Evolutionary conservation across 2,113 vertebrate genomes (phyloP).

Genomic region (Hymenochirus boettgeri): DNA sequence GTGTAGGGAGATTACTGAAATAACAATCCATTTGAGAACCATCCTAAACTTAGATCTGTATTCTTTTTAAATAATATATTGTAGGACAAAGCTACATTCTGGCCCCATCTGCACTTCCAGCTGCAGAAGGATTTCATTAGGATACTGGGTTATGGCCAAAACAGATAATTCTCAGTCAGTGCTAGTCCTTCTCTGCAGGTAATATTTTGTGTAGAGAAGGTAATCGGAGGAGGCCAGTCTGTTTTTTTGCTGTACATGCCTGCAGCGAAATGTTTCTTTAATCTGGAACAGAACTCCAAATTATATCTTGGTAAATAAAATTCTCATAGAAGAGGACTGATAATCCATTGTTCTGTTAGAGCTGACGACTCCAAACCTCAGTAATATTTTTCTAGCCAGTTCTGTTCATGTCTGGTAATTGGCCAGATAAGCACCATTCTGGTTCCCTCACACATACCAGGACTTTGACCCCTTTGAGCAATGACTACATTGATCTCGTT

Average conservation of each 20-base stretch:
- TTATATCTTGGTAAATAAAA: slow-evolving; percentile 1
- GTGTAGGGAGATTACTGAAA: slow-evolving; percentile 9
- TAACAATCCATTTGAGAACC: slow-evolving; percentile 20
- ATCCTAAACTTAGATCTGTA: slow-evolving; percentile 21
- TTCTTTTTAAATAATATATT: slow-evolving; percentile 27
- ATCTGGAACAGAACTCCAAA: slow-evolving; percentile 33
- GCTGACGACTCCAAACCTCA: background rate
- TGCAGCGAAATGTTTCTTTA: slow-evolving; percentile 28
- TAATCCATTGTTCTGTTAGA: slow-evolving; percentile 1
- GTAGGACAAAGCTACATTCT: slow-evolving; percentile 18
- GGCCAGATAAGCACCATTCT: too few relatives aligned
- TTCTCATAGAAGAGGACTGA: background rate
- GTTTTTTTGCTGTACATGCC: slow-evolving; percentile 25
- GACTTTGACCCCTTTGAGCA: too few relatives aligned
- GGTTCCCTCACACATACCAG: too few relatives aligned
- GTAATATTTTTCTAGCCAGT: too few relatives aligned
- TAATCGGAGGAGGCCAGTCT: slow-evolving; percentile 39
- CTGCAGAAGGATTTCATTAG: slow-evolving; percentile 37
- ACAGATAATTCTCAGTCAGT: slow-evolving; percentile 30
- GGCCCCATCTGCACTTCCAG: slow-evolving; percentile 12
- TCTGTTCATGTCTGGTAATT: too few relatives aligned
- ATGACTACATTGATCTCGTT: too few relatives aligned
- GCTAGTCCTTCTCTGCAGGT: slow-evolving; percentile 35
- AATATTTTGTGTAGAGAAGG: slow-evolving; percentile 28
- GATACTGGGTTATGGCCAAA: slow-evolving; percentile 16